Percentiles rank a stretch among this genome's conserved stretches.
Conservation (phyloP, 2,113 vertebrate genomes). For the Gnathonemus echidnorhynchus region DNA sequence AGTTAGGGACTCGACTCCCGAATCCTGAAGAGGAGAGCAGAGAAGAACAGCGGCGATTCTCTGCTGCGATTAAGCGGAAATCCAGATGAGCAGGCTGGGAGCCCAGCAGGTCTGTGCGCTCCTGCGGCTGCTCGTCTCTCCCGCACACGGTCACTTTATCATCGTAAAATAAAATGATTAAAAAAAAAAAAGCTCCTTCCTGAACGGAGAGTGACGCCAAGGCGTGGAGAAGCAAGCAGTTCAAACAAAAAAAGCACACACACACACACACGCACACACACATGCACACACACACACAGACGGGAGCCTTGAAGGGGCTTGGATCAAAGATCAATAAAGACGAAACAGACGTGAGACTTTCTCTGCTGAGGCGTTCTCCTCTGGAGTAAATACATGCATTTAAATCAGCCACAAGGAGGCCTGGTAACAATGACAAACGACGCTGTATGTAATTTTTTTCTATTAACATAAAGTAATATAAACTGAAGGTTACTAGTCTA, state of each 20-base stretch:
- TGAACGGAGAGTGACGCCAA: slow-evolving; percentile 28
- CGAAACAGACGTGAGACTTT: slow-evolving; percentile 49
- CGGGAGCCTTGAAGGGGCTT: slow-evolving; percentile 12
- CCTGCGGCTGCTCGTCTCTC: not conserved
- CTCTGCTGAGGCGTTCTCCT: slow-evolving; percentile 70
- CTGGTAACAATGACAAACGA: slow-evolving; percentile 99
- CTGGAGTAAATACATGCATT: slow-evolving; percentile 93
- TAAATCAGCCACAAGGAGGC: slow-evolving; percentile 64
- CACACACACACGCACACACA: no score
- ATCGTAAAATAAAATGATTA: not conserved
- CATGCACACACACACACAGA: not conserved
- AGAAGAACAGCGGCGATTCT: slow-evolving; percentile 10
- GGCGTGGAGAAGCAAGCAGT: slow-evolving; percentile 34
- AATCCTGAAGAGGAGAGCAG: not conserved
- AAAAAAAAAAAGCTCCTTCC: slow-evolving; percentile 13
- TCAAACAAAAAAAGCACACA: not conserved
- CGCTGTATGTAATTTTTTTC: slow-evolving; percentile 99
- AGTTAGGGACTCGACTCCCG: slow-evolving; percentile 24
- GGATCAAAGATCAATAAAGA: slow-evolving; percentile 59
- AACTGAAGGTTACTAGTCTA: slow-evolving; percentile 99
- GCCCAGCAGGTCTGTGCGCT: slow-evolving; percentile 1
- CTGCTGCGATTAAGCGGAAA: slow-evolving; percentile 13
- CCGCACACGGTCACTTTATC: slow-evolving; percentile 18
- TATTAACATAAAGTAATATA: slow-evolving; percentile 99
- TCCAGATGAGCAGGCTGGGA: slow-evolving; percentile 18